A percentile compares a stretch with the other conserved stretches of the same genome.
Conservation (phyloP, 2,113 vertebrate genomes). For the Tretioscincus oriximinensis region DNA sequence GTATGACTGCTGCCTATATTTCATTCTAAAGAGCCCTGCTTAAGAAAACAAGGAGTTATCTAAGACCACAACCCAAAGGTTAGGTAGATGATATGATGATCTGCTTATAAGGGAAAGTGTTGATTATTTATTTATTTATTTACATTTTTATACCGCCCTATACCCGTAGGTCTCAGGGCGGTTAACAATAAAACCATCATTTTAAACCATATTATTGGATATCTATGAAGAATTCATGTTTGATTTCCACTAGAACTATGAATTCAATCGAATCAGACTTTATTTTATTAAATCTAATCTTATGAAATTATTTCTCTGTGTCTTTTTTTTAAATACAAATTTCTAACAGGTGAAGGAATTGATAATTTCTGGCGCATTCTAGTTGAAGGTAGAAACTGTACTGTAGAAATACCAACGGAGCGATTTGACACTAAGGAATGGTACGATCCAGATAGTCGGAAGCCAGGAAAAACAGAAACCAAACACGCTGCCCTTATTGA, state of each 20-base stretch:
- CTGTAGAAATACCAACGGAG: slow-evolving; percentile 76
- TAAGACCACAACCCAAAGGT: no score
- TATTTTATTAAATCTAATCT: neutral
- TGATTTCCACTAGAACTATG: neutral
- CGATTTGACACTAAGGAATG: slow-evolving; percentile 75
- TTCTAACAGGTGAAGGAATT: slow-evolving; percentile 76
- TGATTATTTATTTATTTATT: no score
- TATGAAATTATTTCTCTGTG: neutral
- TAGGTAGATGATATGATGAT: no score
- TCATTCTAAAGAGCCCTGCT: neutral
- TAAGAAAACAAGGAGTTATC: no score
- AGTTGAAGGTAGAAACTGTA: slow-evolving; percentile 79
- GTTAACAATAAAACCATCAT: no score
- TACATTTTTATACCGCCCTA: no score
- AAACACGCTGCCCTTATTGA: slow-evolving; percentile 78
- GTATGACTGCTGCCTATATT: no score
- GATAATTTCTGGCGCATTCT: slow-evolving; percentile 84
- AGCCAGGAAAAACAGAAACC: slow-evolving; percentile 78
- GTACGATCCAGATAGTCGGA: slow-evolving; percentile 74
- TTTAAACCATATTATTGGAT: no score
- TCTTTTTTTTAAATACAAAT: neutral
- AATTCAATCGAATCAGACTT: neutral
- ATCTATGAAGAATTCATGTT: no score
- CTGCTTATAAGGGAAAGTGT: no score
- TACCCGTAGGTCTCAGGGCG: no score